These are phyloP conservation scores for Saimiri boliviensis DNA, from an alignment of 2,113 vertebrate genomes.

Conservation along the genomic window DNA sequence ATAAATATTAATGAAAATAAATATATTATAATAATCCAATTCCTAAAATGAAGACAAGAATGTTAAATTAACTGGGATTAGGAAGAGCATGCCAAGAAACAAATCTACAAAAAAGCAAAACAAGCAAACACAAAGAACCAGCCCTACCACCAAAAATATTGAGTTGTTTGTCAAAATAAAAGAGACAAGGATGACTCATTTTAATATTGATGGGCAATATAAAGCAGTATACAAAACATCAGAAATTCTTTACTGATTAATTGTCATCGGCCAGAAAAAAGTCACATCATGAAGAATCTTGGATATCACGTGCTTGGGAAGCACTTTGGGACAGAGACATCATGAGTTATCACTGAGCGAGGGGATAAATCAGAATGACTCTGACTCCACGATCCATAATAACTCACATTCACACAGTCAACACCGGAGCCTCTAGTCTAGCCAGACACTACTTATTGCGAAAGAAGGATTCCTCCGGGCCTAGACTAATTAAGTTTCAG, in stretches of 20 bases:
- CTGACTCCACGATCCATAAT: not conserved
- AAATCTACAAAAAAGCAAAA: not conserved
- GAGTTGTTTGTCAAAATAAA: conserved; percentile 23
- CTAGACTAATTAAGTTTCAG: conserved; percentile 41
- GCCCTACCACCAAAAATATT: not conserved
- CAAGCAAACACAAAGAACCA: not conserved
- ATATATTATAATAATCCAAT: not conserved
- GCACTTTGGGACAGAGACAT: not conserved
- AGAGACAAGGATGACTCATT: conserved; percentile 9
- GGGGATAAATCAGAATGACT: not conserved
- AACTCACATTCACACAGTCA: not conserved
- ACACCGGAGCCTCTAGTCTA: not conserved
- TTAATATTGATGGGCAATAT: not conserved
- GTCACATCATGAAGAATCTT: not conserved
- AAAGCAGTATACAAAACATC: not conserved
- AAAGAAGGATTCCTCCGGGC: not conserved
- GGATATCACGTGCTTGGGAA: not conserved
- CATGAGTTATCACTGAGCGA: not conserved
- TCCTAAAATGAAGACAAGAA: conserved; percentile 8
- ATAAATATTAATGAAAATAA: conserved; percentile 48
- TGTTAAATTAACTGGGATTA: not conserved
- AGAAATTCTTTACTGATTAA: not conserved
- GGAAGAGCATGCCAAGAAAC: not conserved
- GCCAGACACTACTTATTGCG: not conserved
- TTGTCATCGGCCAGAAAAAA: not conserved